phyloP scores from a whole-genome alignment of 2,113 vertebrate genomes.

The Cricetomys ansorgei region DNA sequence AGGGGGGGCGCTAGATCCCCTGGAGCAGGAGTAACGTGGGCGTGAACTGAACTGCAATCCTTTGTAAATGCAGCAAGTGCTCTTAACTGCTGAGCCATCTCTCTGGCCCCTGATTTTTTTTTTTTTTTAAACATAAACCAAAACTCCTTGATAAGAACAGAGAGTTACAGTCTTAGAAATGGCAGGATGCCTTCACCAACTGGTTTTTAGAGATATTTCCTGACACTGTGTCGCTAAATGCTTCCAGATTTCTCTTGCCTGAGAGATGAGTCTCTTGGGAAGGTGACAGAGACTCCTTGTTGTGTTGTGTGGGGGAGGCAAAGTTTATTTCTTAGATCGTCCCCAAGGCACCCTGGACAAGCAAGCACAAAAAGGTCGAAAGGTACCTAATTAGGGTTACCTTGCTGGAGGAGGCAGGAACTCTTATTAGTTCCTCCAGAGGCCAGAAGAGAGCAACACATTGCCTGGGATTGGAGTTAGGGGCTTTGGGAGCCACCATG shows the following conservation, averaged over 20 bases:
- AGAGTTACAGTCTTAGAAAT: constrained; percentile 10
- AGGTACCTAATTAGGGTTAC: neutral
- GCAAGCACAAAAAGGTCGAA: neutral
- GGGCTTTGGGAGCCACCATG: neutral
- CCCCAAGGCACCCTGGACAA: neutral
- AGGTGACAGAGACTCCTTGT: neutral
- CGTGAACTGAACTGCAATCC: neutral
- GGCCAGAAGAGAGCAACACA: neutral
- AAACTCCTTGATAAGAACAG: constrained; percentile 2
- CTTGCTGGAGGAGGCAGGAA: neutral
- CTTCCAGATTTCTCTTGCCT: neutral
- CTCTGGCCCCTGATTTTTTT: neutral
- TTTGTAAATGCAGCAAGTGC: neutral
- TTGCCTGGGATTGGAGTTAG: neutral
- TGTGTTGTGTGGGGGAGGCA: neutral
- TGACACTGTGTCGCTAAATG: neutral
- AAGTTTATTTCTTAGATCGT: neutral
- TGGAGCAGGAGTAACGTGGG: neutral
- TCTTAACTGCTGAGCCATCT: neutral
- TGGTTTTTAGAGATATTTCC: constrained; percentile 8
- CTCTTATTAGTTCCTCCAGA: neutral
- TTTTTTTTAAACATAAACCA: neutral
- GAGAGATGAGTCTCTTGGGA: neutral
- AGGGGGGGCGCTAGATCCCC: neutral
- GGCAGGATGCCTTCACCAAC: neutral